Conservation (phyloP, 2,797 vertebrate genomes). For the Adrianichthys oophorus region DNA sequence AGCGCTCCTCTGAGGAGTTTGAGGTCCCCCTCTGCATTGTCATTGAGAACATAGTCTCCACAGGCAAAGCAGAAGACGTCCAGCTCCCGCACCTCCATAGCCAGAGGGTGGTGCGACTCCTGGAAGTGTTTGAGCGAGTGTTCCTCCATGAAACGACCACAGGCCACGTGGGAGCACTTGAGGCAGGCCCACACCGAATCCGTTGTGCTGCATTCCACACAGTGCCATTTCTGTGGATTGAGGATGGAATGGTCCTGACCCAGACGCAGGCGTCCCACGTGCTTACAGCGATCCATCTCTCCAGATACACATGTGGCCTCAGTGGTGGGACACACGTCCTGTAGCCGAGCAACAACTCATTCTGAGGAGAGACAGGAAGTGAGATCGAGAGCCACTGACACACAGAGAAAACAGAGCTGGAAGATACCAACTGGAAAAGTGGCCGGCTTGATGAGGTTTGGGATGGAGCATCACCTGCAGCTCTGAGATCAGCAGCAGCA, state of each 20-base stretch:
- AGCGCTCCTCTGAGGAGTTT: slow-evolving; percentile 93
- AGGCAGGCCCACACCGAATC: slow-evolving; percentile 98
- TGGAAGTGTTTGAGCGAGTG: slow-evolving; percentile 93
- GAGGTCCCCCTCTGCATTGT: slow-evolving; percentile 95
- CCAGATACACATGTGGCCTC: slow-evolving; percentile 80
- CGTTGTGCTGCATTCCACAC: slow-evolving; percentile 89
- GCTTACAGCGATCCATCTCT: slow-evolving; percentile 99
- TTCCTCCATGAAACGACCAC: slow-evolving; percentile 93
- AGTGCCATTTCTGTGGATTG: slow-evolving; percentile 98
- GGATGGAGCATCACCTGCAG: slow-evolving; percentile 51
- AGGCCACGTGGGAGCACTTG: slow-evolving; percentile 97
- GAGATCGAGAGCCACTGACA: neutral
- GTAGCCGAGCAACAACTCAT: slow-evolving; percentile 65
- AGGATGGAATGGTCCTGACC: slow-evolving; percentile 97
- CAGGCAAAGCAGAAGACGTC: slow-evolving; percentile 97
- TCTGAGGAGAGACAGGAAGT: slow-evolving; percentile 42
- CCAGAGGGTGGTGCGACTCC: slow-evolving; percentile 89
- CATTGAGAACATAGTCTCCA: slow-evolving; percentile 95
- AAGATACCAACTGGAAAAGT: slow-evolving; percentile 56
- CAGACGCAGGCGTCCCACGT: slow-evolving; percentile 94
- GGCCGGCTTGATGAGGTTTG: slow-evolving; percentile 43
- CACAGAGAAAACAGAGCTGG: neutral
- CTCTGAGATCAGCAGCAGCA: slow-evolving; percentile 34
- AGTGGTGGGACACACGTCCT: slow-evolving; percentile 76
- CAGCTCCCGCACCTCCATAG: slow-evolving; percentile 95